Evolutionary conservation across 2,888 invertebrate species (phyloP).

Genomic region (Ectropis crepuscularia): DNA sequence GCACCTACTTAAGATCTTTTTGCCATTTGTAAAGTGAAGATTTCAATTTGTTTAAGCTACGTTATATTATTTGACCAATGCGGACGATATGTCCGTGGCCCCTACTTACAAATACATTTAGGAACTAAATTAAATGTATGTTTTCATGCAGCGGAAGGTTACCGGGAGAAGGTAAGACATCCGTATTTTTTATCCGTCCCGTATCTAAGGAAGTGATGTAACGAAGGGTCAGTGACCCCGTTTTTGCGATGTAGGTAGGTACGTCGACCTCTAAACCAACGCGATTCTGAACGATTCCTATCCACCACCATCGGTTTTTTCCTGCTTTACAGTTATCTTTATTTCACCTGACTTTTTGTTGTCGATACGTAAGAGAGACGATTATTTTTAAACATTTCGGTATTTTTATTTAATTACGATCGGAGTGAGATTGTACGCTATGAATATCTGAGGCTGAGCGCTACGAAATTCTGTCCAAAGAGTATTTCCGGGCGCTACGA

Average conservation of each 20-base stretch:
- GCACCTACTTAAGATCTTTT: too few relatives aligned
- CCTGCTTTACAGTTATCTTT: constrained; percentile 48
- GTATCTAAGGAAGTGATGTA: constrained; percentile 66
- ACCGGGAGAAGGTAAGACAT: constrained; percentile 51
- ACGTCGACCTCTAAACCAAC: constrained; percentile 75
- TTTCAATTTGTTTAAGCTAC: too few relatives aligned
- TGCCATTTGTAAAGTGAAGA: too few relatives aligned
- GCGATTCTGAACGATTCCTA: constrained; percentile 55
- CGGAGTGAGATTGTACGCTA: background rate
- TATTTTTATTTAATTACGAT: constrained; percentile 19
- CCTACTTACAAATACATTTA: background rate
- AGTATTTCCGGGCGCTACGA: background rate
- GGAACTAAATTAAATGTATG: constrained; percentile 13
- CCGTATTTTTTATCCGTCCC: constrained; percentile 44
- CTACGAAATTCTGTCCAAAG: background rate
- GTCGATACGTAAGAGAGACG: constrained; percentile 15
- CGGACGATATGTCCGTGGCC: too few relatives aligned
- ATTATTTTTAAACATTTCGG: constrained; percentile 18
- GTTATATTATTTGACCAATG: too few relatives aligned
- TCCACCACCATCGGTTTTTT: constrained; percentile 53
- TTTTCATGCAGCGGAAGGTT: constrained; percentile 57
- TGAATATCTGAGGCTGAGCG: background rate
- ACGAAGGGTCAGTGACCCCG: constrained; percentile 70
- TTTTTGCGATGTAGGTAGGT: constrained; percentile 63
- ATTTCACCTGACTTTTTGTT: constrained; percentile 28